A percentile compares a stretch with the other conserved stretches of the same genome.
Evolutionary conservation across 2,113 vertebrate species (phyloP).

Genomic region (Circaetus gallicus): DNA sequence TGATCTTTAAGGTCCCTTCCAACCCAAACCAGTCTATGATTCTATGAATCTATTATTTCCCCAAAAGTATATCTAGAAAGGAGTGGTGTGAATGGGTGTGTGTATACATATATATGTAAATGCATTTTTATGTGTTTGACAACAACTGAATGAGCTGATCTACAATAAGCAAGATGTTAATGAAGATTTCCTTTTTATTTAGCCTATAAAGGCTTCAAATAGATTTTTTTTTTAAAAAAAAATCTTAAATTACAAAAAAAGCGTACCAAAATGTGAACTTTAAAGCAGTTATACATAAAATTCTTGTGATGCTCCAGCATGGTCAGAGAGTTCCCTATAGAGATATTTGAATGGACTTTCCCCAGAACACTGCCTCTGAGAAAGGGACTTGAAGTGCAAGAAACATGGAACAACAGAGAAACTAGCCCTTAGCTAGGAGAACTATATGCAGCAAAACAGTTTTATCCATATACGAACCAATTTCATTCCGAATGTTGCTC

Average conservation of each 20-base stretch:
- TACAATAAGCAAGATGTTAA: not conserved
- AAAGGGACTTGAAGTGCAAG: not conserved
- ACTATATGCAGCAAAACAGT: not conserved
- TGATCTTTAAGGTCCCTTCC: no score
- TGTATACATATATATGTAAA: not conserved
- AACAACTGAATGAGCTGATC: not conserved
- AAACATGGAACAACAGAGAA: not conserved
- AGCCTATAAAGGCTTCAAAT: not conserved
- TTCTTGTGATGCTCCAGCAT: not conserved
- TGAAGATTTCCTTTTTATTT: not conserved
- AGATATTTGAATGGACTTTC: not conserved
- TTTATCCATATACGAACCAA: not conserved
- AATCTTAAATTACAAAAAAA: not conserved
- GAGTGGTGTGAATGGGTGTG: not conserved
- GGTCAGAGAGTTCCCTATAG: not conserved
- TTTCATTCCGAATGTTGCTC: not conserved
- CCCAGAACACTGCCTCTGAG: not conserved
- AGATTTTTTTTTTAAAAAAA: not conserved
- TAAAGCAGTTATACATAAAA: not conserved
- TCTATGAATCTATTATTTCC: not conserved
- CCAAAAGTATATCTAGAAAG: not conserved
- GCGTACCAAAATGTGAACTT: not conserved
- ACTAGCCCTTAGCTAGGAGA: not conserved
- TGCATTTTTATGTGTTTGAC: not conserved
- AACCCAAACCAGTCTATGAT: no score